Base-by-base conservation (phyloP, 1,140 invertebrate species). In the Sarcophaga peregrina region DNA sequence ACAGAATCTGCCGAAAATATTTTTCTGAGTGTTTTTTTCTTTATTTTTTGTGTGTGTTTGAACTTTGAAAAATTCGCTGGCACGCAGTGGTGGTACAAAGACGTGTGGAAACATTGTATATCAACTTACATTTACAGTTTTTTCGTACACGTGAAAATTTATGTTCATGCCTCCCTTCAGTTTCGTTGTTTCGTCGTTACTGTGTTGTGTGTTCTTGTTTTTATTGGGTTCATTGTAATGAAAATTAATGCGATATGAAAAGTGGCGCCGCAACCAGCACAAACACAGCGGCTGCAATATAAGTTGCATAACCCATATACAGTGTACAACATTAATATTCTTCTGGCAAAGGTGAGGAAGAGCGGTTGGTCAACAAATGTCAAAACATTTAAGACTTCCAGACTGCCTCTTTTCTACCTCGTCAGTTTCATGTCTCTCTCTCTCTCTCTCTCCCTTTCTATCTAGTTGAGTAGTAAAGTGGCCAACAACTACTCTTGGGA, bases 191-290 rank as follows among this genome's bases (percentile, higher is more conserved):
- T 37, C 25, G 25, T 37, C 25, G 25, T 37, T 37, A 4, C 25
- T 37, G 15, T 13, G 10, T 58, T 58, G 15, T 4, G 15, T 58
- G 15, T 58, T 68, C 8, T 68, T 10, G 1, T 68, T 17, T 68
- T 20, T 25, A 68, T 20, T 20, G 20, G 62, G 62, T 68, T 68
- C 62, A 68, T 68, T 68, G 62, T 68, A 68, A 68, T 68, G 62
- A 68, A 68, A 68, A 68, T 68, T 68, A 68, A 68, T 68, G 62
- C 62, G 62, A 68, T 68, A 68, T 68, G 62, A 68, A 68, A 20
- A 68, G 62, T 68, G 17, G 62, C 62, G 17, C 62, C 62, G 20
- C 54, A 58, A n/a, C 17, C 62, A 20, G 7, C 8, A 68, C n/a
- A 37, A 37, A 68, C 5, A n/a, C 62, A 68, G 17, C 62, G n/a